These are phyloP conservation scores for Notodonta dromedarius DNA, from an alignment of 2,888 invertebrate genomes.

Conservation along the genomic window DNA sequence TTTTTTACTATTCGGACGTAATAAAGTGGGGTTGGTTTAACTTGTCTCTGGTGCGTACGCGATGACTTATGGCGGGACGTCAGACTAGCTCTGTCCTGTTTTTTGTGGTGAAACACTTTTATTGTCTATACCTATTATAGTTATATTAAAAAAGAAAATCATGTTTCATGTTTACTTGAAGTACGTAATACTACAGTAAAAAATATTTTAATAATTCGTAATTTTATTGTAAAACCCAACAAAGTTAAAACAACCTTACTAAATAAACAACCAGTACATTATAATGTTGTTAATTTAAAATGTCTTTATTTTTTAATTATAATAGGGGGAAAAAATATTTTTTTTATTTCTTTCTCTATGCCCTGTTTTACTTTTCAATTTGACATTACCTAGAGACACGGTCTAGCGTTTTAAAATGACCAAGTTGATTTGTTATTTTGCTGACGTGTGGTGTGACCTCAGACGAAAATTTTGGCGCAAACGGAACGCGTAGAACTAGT, in stretches of 20 bases:
- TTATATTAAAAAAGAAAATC: too few species aligned
- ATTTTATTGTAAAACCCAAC: neutral
- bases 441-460: neutral
- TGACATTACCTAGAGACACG: slow-evolving; percentile 79
- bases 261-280: slow-evolving; percentile 28
- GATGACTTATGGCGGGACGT: neutral
- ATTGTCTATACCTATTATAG: too few species aligned
- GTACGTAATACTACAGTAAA: too few species aligned
- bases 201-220: too few species aligned
- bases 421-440: slow-evolving; percentile 62
- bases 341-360: slow-evolving; percentile 33
- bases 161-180: too few species aligned
- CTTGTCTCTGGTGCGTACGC: slow-evolving; percentile 17
- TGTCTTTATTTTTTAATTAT: slow-evolving; percentile 32
- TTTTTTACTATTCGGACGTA: slow-evolving; percentile 39
- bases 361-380: slow-evolving; percentile 54
- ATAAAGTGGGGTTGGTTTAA: slow-evolving; percentile 26
- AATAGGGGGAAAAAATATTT: slow-evolving; percentile 31
- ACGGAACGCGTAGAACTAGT: too few species aligned
- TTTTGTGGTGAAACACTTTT: too few species aligned
- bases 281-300: slow-evolving; percentile 32
- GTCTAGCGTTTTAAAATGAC: slow-evolving; percentile 80
- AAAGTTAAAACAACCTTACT: slow-evolving; percentile 10
- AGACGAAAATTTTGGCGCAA: too few species aligned
- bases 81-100: too few species aligned